These are phyloP conservation scores for Luehdorfia chinensis DNA, from an alignment of 1,140 invertebrate species.

Conservation along the genomic window DNA sequence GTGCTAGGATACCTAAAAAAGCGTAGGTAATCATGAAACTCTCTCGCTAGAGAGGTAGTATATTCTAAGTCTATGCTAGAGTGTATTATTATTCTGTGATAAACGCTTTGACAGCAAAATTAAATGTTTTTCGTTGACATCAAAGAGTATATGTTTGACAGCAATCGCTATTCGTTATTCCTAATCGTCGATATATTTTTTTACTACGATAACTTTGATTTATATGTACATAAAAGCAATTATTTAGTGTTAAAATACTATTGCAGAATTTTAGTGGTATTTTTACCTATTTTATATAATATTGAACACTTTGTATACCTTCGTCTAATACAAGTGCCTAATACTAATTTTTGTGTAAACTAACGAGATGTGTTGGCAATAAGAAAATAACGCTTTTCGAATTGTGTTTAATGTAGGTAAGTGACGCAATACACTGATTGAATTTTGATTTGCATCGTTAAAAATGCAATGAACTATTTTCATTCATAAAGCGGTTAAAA, in stretches of 20 bases:
- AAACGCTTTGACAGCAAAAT: no score
- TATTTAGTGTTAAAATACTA: neutral
- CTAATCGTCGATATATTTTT: no score
- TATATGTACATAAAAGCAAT: conserved; percentile 3
- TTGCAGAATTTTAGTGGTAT: neutral
- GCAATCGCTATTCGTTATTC: no score
- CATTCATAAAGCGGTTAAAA: neutral
- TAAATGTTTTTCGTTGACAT: no score
- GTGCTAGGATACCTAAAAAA: no score
- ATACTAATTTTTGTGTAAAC: conserved; percentile 11
- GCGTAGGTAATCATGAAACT: no score
- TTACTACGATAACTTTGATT: neutral
- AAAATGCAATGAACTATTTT: neutral
- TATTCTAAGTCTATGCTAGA: no score
- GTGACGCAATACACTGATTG: neutral
- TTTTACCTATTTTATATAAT: no score
- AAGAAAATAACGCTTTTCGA: neutral
- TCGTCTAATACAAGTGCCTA: neutral
- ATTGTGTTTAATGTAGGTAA: conserved; percentile 13
- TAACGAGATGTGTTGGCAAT: conserved; percentile 15
- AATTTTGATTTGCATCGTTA: neutral
- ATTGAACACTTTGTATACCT: conserved; percentile 7
- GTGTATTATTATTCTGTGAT: no score
- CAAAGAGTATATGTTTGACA: no score
- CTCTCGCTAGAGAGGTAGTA: no score